Percentiles rank a stretch among this genome's conserved stretches.
phyloP scores from a whole-genome alignment of 2,113 vertebrate genomes.

The Catharus fuscescens region DNA sequence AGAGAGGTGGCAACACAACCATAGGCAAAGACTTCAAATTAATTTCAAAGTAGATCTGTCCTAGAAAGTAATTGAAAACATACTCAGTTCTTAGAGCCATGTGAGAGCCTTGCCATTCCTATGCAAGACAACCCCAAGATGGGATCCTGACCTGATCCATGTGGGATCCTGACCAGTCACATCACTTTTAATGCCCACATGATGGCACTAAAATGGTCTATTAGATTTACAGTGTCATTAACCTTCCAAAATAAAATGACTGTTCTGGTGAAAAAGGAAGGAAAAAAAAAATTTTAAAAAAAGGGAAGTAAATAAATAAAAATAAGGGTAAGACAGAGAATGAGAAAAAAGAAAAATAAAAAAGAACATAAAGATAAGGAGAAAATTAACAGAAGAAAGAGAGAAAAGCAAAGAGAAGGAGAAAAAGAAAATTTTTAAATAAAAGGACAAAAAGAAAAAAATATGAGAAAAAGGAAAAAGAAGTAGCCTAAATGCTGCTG shows the following conservation, averaged over 20 bases:
- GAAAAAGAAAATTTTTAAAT: accelerated
- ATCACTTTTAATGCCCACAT: slow-evolving; percentile 81
- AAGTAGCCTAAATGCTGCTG: slow-evolving; percentile 76
- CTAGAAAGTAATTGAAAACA: slow-evolving; percentile 77
- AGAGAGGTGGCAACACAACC: slow-evolving; percentile 59
- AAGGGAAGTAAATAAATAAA: no score
- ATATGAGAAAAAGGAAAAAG: neutral
- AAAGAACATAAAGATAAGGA: no score
- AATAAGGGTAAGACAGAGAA: neutral
- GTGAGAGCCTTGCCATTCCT: slow-evolving; percentile 57
- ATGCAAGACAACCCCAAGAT: slow-evolving; percentile 56
- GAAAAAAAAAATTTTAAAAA: neutral
- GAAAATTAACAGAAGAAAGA: accelerated
- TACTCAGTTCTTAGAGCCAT: slow-evolving; percentile 20
- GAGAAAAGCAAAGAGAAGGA: accelerated
- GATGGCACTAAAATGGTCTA: slow-evolving; percentile 84
- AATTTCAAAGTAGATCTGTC: slow-evolving; percentile 70
- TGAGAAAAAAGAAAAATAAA: neutral
- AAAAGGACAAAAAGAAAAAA: accelerated
- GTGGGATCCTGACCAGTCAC: slow-evolving; percentile 74
- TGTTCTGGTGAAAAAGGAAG: slow-evolving; percentile 27
- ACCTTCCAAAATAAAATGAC: slow-evolving; percentile 79
- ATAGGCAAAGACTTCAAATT: slow-evolving; percentile 71
- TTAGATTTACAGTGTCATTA: slow-evolving; percentile 88
- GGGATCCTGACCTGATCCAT: slow-evolving; percentile 69